These are phyloP conservation scores for Eudemis profundana DNA, from an alignment of 2,888 invertebrate species.

Conservation along the genomic window DNA sequence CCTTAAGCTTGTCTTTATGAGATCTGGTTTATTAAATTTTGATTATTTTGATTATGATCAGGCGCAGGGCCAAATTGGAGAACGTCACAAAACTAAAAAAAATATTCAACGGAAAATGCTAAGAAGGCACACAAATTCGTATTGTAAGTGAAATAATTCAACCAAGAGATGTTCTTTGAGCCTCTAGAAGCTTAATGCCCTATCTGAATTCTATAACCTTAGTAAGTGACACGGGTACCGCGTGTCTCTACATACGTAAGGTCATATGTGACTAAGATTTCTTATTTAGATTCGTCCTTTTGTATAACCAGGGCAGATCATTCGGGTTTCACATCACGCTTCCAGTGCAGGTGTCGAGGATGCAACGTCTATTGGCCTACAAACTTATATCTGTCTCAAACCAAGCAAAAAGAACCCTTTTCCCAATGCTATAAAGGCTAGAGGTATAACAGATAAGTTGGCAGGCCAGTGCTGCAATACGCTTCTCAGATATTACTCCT, in stretches of 20 bases:
- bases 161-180: not conserved
- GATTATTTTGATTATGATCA: too few species aligned
- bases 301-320: not conserved
- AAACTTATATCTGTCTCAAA: not conserved
- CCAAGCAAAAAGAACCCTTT: slow-evolving; percentile 2
- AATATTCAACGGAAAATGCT: too few species aligned
- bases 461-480: slow-evolving; percentile 33
- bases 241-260: not conserved
- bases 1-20: too few species aligned
- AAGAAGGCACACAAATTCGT: not conserved
- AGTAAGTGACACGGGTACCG: slow-evolving; percentile 5
- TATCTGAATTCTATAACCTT: slow-evolving; percentile 17
- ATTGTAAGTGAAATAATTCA: not conserved
- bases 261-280: not conserved
- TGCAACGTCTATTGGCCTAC: slow-evolving; percentile 26
- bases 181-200: slow-evolving; percentile 3
- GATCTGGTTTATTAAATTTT: too few species aligned
- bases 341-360: slow-evolving; percentile 36
- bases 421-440: not conserved
- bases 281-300: slow-evolving; percentile 1
- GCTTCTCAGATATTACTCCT: slow-evolving; percentile 26
- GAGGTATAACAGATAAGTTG: not conserved
- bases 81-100: too few species aligned
- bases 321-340: slow-evolving; percentile 34
- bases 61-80: too few species aligned